A percentile compares a stretch with the other conserved stretches of the same genome.
Evolutionary conservation across 2,113 vertebrate species (phyloP).

Genomic region (Pipra filicauda): DNA sequence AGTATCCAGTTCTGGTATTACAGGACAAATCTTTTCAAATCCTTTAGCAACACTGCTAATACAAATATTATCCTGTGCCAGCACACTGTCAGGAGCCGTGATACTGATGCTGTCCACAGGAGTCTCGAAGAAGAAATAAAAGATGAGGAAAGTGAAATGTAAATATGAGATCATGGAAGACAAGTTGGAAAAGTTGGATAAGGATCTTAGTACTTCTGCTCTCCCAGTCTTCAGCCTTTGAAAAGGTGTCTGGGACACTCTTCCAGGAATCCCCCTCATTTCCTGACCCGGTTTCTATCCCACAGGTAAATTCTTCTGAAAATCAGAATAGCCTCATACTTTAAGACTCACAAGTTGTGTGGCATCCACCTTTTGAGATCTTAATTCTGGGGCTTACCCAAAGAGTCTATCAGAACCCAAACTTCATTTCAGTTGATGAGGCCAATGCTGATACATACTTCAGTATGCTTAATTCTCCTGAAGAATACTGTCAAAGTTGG

Average conservation of each 20-base stretch:
- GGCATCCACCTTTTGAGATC: neutral
- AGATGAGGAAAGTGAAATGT: neutral
- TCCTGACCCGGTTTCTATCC: neutral
- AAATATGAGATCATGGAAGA: neutral
- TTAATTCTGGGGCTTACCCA: neutral
- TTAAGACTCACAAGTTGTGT: neutral
- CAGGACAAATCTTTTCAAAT: slow-evolving; percentile 17
- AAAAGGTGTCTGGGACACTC: neutral
- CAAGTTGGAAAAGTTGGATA: neutral
- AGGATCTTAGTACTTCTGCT: neutral
- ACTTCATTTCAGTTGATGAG: neutral
- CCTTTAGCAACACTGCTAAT: neutral
- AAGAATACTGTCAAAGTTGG: neutral
- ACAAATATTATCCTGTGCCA: neutral
- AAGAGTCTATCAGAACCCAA: neutral
- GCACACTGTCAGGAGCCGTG: neutral
- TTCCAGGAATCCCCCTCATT: neutral
- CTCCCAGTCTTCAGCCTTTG: neutral
- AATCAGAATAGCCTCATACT: neutral
- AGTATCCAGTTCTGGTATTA: neutral
- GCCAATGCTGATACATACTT: neutral
- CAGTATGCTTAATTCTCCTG: neutral
- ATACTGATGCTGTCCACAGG: neutral
- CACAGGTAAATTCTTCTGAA: neutral
- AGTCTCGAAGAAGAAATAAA: neutral